Base-by-base conservation (phyloP, 1,140 invertebrate genomes). In the Mylabris phalerata region DNA sequence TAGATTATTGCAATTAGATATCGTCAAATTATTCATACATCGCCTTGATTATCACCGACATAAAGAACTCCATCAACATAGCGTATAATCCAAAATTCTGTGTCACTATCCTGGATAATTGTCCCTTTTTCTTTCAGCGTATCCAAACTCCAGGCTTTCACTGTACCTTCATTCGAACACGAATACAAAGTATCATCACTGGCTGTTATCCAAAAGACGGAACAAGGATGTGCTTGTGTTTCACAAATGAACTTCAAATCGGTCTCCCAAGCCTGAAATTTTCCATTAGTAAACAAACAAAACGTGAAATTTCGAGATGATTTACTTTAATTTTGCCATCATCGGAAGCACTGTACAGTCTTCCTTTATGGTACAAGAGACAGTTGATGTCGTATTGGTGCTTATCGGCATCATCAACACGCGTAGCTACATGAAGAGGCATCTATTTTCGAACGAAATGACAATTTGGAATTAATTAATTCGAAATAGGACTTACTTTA, bases 281-380 rank as follows among this genome's bases (percentile, higher is more conserved):
- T 41, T 52, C 4, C 25, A 38, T 3, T 2, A 2, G 1, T 19
- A 19, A 54, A 25, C 24, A 45, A 43, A 9, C 4, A 32, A 4
- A 49, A 49, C 45, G 24, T 45, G 10, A 1, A 58, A 19, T 2
- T 26, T 40, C 11, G 51, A 50, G 51, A n/a, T 44, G 51, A n/a
- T 44, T 67, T 68, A 77, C 77, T 67, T 78, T 79, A 13, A 79
- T 73, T 65, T 75, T 75, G n/a, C 77, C 77, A 61, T 78, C 76
- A 60, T 78, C 77, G 13, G 65, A 73, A 40, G 70, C 77, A 58
- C 71, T 76, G 58, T 75, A 77, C 4, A 79, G 57, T 57, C 73
- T 72, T 5, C 68, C 67, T 45, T 74, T 70, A 26, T 74, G 67
- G 59, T 63, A 74, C 10, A 74, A 50, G 4, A 79, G 51, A 19